Conservation (phyloP, 2,888 invertebrate species). For the Carpatolechia fugitivella region DNA sequence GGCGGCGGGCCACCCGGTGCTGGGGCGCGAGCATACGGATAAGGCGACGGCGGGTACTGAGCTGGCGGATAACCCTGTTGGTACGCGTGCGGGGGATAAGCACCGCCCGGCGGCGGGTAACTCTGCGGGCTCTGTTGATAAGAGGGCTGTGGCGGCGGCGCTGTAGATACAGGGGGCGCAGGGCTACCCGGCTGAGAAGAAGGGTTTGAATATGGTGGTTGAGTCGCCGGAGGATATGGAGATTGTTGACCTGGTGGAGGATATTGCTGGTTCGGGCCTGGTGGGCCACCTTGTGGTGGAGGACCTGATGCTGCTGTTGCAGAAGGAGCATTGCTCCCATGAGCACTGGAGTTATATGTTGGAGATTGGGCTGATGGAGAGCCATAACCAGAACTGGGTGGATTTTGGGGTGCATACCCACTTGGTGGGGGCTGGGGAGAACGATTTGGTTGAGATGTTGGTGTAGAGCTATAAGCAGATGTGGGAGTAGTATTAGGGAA, state of each 20-base stretch:
- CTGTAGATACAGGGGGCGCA: slow-evolving; percentile 69
- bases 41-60: slow-evolving; percentile 79
- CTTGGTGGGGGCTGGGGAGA: slow-evolving; percentile 79
- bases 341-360: slow-evolving; percentile 81
- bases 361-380: slow-evolving; percentile 83
- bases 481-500: slow-evolving; percentile 74
- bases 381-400: slow-evolving; percentile 79
- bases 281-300: slow-evolving; percentile 72
- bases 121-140: slow-evolving; percentile 77
- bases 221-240: slow-evolving; percentile 81
- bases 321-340: slow-evolving; percentile 70
- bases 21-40: slow-evolving; percentile 79
- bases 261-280: slow-evolving; percentile 77
- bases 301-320: slow-evolving; percentile 72
- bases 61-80: slow-evolving; percentile 76
- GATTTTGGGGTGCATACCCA: slow-evolving; percentile 79
- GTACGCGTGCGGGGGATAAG: slow-evolving; percentile 74
- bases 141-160: slow-evolving; percentile 79
- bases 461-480: slow-evolving; percentile 75
- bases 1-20: slow-evolving; percentile 84
- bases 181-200: slow-evolving; percentile 75
- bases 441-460: slow-evolving; percentile 71
- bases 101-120: slow-evolving; percentile 64
- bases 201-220: slow-evolving; percentile 79
- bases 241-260: slow-evolving; percentile 82